Conservation (phyloP, 1,140 invertebrate species). For the Marisa cornuarietis region DNA sequence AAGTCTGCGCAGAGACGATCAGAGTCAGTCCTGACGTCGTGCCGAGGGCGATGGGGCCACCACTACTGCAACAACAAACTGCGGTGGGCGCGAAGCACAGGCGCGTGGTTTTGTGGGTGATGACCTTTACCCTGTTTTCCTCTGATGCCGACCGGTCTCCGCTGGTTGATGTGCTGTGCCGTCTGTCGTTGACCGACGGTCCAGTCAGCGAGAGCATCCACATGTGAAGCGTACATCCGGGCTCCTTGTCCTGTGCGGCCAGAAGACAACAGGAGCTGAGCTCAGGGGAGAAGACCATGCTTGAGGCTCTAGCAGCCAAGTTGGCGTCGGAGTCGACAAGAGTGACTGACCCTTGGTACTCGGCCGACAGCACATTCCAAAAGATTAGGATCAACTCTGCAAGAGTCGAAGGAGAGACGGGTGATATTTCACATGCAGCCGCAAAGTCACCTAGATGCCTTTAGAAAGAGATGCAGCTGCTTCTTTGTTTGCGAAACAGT, state of each 20-base stretch:
- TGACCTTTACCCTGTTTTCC: too few relatives aligned
- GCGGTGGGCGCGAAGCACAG: slow-evolving; percentile 9
- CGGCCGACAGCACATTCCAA: slow-evolving; percentile 7
- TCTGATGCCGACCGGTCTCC: too few relatives aligned
- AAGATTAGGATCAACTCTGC: slow-evolving; percentile 10
- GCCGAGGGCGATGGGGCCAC: neutral
- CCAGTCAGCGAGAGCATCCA: slow-evolving; percentile 1
- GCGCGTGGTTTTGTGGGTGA: too few relatives aligned
- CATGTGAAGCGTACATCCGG: neutral
- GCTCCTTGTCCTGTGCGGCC: neutral
- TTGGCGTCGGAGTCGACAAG: neutral
- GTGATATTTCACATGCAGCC: too few relatives aligned
- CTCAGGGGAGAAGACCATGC: slow-evolving; percentile 18
- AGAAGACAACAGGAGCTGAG: slow-evolving; percentile 7
- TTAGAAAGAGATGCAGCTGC: neutral
- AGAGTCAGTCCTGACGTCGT: slow-evolving; percentile 4
- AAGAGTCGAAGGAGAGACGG: neutral
- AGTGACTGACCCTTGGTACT: neutral
- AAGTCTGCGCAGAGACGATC: neutral
- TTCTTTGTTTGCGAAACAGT: neutral
- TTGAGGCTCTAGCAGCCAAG: neutral
- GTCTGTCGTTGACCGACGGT: neutral
- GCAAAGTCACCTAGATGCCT: too few relatives aligned
- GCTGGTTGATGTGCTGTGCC: neutral
- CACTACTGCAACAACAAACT: neutral